These are phyloP conservation scores for Cosmopolites sordidus DNA, from an alignment of 2,888 invertebrate species.

Conservation along the genomic window DNA sequence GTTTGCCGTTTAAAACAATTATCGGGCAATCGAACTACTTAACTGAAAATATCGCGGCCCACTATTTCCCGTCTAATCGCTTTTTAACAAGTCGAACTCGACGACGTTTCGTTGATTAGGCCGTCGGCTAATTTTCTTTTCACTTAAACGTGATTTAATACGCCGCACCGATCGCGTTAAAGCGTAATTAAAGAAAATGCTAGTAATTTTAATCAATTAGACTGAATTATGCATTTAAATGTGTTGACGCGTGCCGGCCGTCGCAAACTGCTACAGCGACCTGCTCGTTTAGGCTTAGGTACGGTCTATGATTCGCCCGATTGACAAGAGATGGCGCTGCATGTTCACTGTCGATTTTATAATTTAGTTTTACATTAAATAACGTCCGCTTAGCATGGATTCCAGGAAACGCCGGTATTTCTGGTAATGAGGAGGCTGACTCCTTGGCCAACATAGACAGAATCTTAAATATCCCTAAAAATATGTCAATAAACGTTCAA, in stretches of 20 bases:
- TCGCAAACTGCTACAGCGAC: background rate
- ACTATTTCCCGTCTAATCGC: too few relatives aligned
- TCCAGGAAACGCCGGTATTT: too few relatives aligned
- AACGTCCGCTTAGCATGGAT: too few relatives aligned
- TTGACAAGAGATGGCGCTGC: background rate
- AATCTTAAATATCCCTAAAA: too few relatives aligned
- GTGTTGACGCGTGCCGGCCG: background rate
- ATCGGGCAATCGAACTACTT: too few relatives aligned
- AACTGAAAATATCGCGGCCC: too few relatives aligned
- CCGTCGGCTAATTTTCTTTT: conserved; percentile 40
- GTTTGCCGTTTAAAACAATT: too few relatives aligned
- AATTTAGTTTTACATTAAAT: too few relatives aligned
- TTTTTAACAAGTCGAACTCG: too few relatives aligned
- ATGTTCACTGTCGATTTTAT: background rate
- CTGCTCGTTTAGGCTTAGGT: background rate
- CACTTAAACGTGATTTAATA: conserved; percentile 43
- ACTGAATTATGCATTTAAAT: conserved; percentile 29
- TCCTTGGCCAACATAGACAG: too few relatives aligned
- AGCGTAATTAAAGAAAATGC: conserved; percentile 48
- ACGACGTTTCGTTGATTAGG: conserved; percentile 44
- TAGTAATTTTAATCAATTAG: conserved; percentile 48
- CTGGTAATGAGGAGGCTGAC: too few relatives aligned
- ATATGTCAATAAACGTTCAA: too few relatives aligned
- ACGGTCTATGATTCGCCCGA: background rate
- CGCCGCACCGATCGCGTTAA: conserved; percentile 39